Evolutionary conservation across 2,888 invertebrate genomes (phyloP).

Genomic region (Drosophila mimica): DNA sequence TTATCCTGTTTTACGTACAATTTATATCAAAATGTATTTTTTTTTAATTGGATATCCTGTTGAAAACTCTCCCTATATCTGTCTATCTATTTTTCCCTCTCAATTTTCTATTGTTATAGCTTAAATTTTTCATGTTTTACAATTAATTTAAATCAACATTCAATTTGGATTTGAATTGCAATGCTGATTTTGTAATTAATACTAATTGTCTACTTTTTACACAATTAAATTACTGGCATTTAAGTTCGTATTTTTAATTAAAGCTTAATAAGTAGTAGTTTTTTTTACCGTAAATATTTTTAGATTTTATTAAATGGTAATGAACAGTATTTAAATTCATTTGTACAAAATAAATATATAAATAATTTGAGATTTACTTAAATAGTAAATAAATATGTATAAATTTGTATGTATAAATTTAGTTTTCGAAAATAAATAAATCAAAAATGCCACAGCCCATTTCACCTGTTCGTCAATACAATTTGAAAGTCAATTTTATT

Average conservation of each 20-base stretch:
- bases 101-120: background rate
- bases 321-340: background rate
- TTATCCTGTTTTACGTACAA: background rate
- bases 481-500: constrained; percentile 25
- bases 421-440: background rate
- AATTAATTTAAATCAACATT: constrained; percentile 4
- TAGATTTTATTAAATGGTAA: background rate
- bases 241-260: background rate
- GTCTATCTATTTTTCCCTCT: background rate
- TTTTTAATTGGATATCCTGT: background rate
- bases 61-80: background rate
- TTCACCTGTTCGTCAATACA: background rate
- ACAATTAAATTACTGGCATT: background rate
- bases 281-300: background rate
- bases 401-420: background rate
- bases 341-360: background rate
- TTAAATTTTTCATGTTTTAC: background rate
- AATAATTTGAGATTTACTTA: background rate
- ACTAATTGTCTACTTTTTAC: background rate
- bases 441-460: background rate
- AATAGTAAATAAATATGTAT: background rate
- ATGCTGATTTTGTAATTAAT: background rate
- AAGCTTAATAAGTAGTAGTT: background rate
- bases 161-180: background rate
- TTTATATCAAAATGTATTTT: background rate